Evolutionary conservation across 2,888 invertebrate species (phyloP).

Genomic region (Tetragonisca angustula): DNA sequence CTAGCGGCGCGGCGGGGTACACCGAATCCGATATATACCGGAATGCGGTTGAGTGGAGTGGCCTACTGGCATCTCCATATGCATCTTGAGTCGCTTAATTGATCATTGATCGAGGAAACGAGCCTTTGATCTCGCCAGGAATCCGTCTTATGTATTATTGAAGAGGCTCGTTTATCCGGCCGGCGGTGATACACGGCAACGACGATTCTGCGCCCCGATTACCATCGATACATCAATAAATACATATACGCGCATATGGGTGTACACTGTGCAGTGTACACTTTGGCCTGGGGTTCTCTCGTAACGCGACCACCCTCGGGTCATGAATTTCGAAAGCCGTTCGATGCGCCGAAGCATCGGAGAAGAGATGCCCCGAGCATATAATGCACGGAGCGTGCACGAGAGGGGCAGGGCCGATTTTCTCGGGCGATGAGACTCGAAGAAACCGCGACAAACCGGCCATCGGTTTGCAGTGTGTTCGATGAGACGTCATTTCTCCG

Average conservation of each 20-base stretch:
- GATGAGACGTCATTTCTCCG: no score
- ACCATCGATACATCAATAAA: slow-evolving; percentile 26
- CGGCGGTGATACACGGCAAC: slow-evolving; percentile 20
- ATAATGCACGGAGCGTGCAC: slow-evolving; percentile 17
- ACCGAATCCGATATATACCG: background rate
- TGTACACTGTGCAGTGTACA: slow-evolving; percentile 1
- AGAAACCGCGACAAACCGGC: slow-evolving; percentile 35
- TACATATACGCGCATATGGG: slow-evolving; percentile 9
- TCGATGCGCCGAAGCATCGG: slow-evolving; percentile 46
- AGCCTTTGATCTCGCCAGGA: slow-evolving; percentile 65
- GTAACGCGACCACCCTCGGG: slow-evolving; percentile 34
- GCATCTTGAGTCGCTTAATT: slow-evolving; percentile 53
- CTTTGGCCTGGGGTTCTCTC: background rate
- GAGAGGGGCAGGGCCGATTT: slow-evolving; percentile 31
- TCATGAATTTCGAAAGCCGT: slow-evolving; percentile 59
- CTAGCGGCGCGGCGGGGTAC: background rate
- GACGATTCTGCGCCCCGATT: slow-evolving; percentile 41
- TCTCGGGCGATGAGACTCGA: background rate
- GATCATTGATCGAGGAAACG: slow-evolving; percentile 54
- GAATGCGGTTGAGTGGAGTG: slow-evolving; percentile 27
- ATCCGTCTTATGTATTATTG: slow-evolving; percentile 71
- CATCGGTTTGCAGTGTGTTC: background rate
- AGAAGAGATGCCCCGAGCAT: slow-evolving; percentile 28
- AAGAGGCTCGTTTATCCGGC: slow-evolving; percentile 63
- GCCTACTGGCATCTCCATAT: slow-evolving; percentile 57